Evolutionary conservation across 2,797 vertebrate genomes (phyloP), one percentile per base, ranked within the genome.

Genomic region (Xenops minutus): DNA sequence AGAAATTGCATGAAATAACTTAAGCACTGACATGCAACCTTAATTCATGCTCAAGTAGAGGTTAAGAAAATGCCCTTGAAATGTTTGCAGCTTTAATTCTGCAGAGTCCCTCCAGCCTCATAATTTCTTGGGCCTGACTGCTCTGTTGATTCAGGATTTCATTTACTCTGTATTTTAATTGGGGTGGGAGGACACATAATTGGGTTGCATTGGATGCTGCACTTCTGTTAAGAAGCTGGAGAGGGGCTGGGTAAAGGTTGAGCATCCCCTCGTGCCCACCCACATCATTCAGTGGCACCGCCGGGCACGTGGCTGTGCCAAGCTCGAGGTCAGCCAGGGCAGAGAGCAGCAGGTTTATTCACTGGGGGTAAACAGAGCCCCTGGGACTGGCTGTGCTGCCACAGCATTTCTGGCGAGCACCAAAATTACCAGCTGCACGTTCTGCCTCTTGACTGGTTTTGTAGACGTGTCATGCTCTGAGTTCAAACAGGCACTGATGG

Each of bases 391-490:
- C 34, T 21, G 24, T 52, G 36, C 80, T 73, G 62, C 52, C 74
- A 44, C 39, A 11, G 8, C 36, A 20, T 43, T 75, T 55, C 54
- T 9, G 6, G 26, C 51, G 41, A 8, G 4, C 78, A 56, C 39
- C 52, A 7, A 58, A 55, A 27, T n/a, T 12, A 23, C 2, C n/a
- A 84, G 66, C 58, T 54, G 36, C 1, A 0, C 11, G 0, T 12
- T 17, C 61, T 56, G 20, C 7, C 29, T 34, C 56, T 71, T 21
- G 32, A 18, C 56, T 74, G 72, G 10, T 51, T 73, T 32, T 55
- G 52, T 44, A 29, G 72, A 41, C 49, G 81, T 48, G 74, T 44
- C 43, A 7, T 30, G 21, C 49, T 56, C 78, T 0, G 6, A 32
- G 71, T 18, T 73, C 72, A 49, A 36, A 74, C 14, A 46, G 46